Evolutionary conservation across 2,888 invertebrate species (phyloP).

Genomic region (Lasioglossum calceatum): DNA sequence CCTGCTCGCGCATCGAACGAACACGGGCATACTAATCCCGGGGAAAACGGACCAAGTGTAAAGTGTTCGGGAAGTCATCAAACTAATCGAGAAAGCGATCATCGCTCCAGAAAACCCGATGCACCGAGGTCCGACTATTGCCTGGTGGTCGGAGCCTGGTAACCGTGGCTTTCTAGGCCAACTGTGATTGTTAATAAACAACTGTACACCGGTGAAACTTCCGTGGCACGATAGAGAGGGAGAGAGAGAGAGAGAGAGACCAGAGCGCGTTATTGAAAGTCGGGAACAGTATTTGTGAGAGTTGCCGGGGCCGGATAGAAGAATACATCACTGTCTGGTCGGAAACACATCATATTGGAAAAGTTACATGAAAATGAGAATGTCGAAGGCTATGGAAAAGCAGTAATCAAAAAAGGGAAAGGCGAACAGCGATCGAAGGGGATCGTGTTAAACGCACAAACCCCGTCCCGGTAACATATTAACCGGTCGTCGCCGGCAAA

Average conservation of each 20-base stretch:
- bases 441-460: background rate
- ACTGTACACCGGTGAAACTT: background rate
- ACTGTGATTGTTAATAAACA: constrained; percentile 24
- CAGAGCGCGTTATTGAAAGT: constrained; percentile 16
- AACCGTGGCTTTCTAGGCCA: background rate
- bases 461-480: background rate
- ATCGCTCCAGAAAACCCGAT: background rate
- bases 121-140: background rate
- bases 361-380: constrained; percentile 28
- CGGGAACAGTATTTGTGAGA: constrained; percentile 17
- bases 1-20: no score
- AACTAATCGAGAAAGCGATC: background rate
- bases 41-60: background rate
- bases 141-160: background rate
- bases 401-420: constrained; percentile 17
- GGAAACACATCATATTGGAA: constrained; percentile 25
- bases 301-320: constrained; percentile 26
- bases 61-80: constrained; percentile 4
- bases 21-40: background rate
- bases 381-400: constrained; percentile 8
- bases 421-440: constrained; percentile 5
- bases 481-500: background rate
- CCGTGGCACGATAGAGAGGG: background rate
- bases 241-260: constrained; percentile 1
- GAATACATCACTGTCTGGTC: constrained; percentile 18